Evolutionary conservation across 2,113 vertebrate genomes (phyloP), one percentile per base, ranked within the genome.

Genomic region (Gymnocephalus cernua): DNA sequence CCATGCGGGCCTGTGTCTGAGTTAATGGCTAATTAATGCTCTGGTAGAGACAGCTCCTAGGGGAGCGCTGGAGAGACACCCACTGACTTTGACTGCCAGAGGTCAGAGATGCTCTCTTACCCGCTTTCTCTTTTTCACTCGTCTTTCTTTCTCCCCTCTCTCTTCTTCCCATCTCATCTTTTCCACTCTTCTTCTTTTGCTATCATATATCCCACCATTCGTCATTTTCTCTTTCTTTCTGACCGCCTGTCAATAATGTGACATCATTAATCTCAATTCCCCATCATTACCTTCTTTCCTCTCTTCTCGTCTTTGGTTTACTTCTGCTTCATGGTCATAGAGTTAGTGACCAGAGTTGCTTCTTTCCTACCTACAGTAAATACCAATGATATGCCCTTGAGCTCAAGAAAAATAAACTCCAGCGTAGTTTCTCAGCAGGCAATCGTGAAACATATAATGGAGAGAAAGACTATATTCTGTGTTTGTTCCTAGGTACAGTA

Each of bases 21-120:
- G 86, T 87, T 91, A 93, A 93, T 92, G 87, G 84, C 84, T 91
- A 93, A 91, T 91, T 93, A 91, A 86, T 88, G 79, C 77, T 88
- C 71, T 84, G 45, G 82, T 91, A 38, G 82, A 89, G 79, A 68
- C 3, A 32, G 76, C 58, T 87, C 89, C 73, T 88, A 63, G 50
- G 63, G 70, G 90, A 86, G 48, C 47, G 9, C 59, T 68, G 88
- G 54, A 77, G 74, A 86, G 69, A 88, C 84, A 47, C 80, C 84
- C 82, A 67, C 83, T 83, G 88, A 87, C 89, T 87, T 87, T 87
- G 64, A 82, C 80, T 84, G 82, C 81, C 67, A 84, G 88, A 89
- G 91, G 93, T 91, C 91, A 86, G 72, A 71, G 65, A 78, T 66
- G 41, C 63, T 84, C 76, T 70, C 73, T 64, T n/a, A 23, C 44